Evolutionary conservation across 2,113 vertebrate genomes (phyloP), one percentile per base, ranked within the genome.

Genomic region (Cyprinodon tularosa): DNA sequence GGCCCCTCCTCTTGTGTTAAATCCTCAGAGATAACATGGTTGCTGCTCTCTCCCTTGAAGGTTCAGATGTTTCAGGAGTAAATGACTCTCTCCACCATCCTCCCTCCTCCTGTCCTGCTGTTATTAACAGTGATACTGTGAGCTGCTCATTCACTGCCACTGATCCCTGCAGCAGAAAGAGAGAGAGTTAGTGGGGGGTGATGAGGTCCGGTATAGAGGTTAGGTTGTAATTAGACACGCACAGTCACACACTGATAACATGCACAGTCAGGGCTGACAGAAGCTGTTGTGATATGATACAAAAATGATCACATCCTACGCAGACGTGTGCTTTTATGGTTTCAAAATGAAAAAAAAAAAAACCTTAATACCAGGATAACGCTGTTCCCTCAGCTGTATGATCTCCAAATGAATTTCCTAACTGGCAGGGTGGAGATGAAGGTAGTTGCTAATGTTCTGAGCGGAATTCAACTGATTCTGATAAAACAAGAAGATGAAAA

Each of bases 61-160:
- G 13, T n/a, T 50, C 22, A 61, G 66, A 68, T 63, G 79, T 50
- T 45, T 53, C 12, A 66, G 76, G 42, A 45, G 69, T 68, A 20
- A 79, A 67, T 61, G 75, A 70, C 77, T 81, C 69, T 73, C 70
- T 73, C 78, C 68, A 64, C 64, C 61, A 62, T 61, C 67, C 61
- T 62, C 63, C 42, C 72, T 65, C 48, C 60, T 63, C 36, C 71
- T 42, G 73, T 68, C 65, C 80, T 67, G 66, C 36, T 44, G 74
- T 85, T 85, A 86, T 87, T 85, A 87, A 66, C n/a, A 36, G 73
- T 69, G 84, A 86, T 85, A 89, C 38, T 4, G 81, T 39, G 72
- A 74, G 80, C 81, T 76, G 84, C 81, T 92, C 91, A 88, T 91
- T 93, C 93, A 93, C 87, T 68, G 82, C 77, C 83, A 84, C 88